These are phyloP conservation scores for Clupea harengus DNA, from an alignment of 2,113 vertebrate genomes.

Conservation along the genomic window DNA sequence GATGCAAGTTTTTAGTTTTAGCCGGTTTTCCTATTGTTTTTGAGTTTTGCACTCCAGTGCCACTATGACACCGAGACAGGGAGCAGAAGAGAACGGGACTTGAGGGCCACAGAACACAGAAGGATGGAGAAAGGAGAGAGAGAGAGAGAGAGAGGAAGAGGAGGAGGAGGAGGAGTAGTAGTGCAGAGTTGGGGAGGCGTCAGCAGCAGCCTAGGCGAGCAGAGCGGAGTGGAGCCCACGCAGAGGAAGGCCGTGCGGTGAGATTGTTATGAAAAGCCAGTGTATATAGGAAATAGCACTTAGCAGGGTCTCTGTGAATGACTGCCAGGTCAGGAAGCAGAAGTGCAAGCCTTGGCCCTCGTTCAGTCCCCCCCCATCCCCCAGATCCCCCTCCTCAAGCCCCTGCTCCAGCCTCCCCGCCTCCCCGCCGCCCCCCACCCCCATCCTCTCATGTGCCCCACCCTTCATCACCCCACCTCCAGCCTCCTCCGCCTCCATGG, in stretches of 20 bases:
- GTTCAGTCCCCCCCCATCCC: constrained; percentile 74
- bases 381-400: neutral
- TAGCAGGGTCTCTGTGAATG: constrained; percentile 88
- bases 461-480: too few relatives aligned
- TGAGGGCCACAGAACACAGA: constrained; percentile 50
- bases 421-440: constrained; percentile 49
- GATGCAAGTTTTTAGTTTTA: too few relatives aligned
- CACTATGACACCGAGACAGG: neutral
- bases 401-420: neutral
- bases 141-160: neutral
- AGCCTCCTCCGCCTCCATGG: too few relatives aligned
- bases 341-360: constrained; percentile 85
- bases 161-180: constrained; percentile 38
- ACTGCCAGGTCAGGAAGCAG: constrained; percentile 89
- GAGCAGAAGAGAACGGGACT: neutral
- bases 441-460: constrained; percentile 47
- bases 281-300: constrained; percentile 91
- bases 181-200: constrained; percentile 32
- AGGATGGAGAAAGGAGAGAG: constrained; percentile 8
- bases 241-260: constrained; percentile 86
- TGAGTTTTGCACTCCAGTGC: too few relatives aligned
- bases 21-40: too few relatives aligned
- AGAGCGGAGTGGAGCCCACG: constrained; percentile 41
- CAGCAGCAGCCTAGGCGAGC: neutral
- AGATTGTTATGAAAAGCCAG: constrained; percentile 89